Evolutionary conservation across 2,113 vertebrate species (phyloP), one percentile per base, ranked within the genome.

Genomic region (Sphyrna mokarran): DNA sequence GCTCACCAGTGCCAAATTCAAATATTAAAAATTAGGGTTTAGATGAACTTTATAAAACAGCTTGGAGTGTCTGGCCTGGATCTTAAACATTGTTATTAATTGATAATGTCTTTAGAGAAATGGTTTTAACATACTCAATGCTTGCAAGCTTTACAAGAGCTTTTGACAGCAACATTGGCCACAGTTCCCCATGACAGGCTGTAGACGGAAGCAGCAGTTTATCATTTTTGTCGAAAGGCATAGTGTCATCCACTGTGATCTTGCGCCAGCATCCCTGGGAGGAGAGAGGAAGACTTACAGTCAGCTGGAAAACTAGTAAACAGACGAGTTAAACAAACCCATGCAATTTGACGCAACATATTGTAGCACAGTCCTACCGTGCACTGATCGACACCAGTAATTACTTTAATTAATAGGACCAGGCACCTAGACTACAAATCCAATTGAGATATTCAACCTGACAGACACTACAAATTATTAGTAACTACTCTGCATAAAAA

Each of bases 161-260:
- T 97, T 99, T 99, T 95, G 98, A 97, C 96, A 99, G 96, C 96
- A 99, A 96, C 98, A 99, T 98, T 66, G 99, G 99, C 99, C 99
- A 99, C 95, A 99, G 98, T 97, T 99, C 99, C 96, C 96, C 96
- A 68, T 97, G 97, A 96, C 96, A 97, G 20, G 97, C 96, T 96
- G 98, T 98, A 96, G 98, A 96, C 95, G 99, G 99, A 85, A 99
- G 98, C 96, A 99, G 97, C 63, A 99, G 96, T 76, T 98, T 97
- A 91, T 98, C 97, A 7, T 98, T 97, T 96, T 98, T 97, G 96
- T 97, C 98, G 97, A 99, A 99, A 66, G 99, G 99, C 97, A 99
- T 96, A 6, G 96, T 97, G 96, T 99, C 99, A 97, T 99, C 99
- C 29, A 99, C 97, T 58, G 97, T 97, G 96, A 99, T 98, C 97